Evolutionary conservation across 2,113 vertebrate species (phyloP), one percentile per base, ranked within the genome.

Genomic region (Rhabdornis inornatus): DNA sequence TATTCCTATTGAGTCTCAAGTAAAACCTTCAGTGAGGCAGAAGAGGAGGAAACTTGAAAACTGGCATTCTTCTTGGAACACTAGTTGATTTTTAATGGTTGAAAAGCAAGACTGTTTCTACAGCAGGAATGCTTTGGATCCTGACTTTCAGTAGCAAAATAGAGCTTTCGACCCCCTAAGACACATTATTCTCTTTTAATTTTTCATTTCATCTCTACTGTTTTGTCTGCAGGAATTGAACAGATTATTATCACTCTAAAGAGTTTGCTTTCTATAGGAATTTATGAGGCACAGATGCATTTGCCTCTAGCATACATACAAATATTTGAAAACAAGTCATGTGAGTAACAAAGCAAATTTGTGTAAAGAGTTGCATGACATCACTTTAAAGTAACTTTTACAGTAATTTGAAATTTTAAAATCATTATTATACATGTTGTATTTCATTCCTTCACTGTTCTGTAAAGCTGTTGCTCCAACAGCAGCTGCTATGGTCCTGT

Each of bases 41-140:
- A 89, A 65, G 50, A 80, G 30, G 6, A 92, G 28, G 15, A 81
- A 92, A 78, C 19, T 19, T 83, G 56, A 74, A 86, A 93, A 90
- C 6, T 68, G 9, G 33, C 85, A 60, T 88, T 86, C 63, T 80
- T 83, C 59, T 90, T 88, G 64, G 68, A 93, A 92, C 47, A 83
- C 11, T 75, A 42, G 85, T 88, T 95, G 84, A 94, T 95, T 92
- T 93, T 90, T 94, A 95, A 90, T 68, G 56, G 13, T 5, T 70
- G 47, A 80, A 77, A 88, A 85, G 44, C 53, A 77, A 81, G 42
- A 55, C n/a, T 79, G 21, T 83, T 83, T 90, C 68, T 83, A 61
- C 15, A 83, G 16, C 13, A 88, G 77, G 59, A 95, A 20, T 56
- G 16, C 45, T 78, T 91, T 94, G 83, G 42, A 88, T 80, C 42